phyloP scores from a whole-genome alignment of 1,140 invertebrate species.

The Cherax quadricarinatus region DNA sequence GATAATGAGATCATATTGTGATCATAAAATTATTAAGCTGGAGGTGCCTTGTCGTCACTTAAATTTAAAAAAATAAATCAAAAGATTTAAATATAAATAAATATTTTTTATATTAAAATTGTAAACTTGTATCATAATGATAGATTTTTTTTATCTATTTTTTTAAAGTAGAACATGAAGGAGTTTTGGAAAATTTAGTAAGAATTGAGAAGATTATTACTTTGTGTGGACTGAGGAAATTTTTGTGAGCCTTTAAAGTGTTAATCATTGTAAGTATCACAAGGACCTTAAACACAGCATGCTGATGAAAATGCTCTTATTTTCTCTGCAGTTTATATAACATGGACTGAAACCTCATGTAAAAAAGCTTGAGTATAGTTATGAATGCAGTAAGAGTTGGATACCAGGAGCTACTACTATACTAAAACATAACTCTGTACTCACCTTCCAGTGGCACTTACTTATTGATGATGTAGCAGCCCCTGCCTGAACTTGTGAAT shows the following conservation, averaged over 20 bases:
- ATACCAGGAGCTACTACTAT: background rate
- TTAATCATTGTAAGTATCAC: background rate
- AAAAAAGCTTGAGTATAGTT: background rate
- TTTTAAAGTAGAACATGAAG: background rate
- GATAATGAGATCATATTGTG: too few species aligned
- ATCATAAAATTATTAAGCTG: too few species aligned
- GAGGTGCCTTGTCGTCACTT: too few species aligned
- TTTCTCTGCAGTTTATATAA: background rate
- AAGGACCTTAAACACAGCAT: background rate
- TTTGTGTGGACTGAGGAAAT: too few species aligned
- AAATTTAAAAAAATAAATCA: too few species aligned
- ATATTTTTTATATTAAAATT: background rate
- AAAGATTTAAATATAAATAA: background rate
- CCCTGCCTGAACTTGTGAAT: background rate
- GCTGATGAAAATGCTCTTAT: too few species aligned
- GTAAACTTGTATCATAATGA: background rate
- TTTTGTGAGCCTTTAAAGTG: background rate
- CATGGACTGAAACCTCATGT: background rate
- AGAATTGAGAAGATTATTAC: background rate
- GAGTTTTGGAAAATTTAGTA: background rate
- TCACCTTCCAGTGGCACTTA: constrained; percentile 10
- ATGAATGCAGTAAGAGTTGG: background rate
- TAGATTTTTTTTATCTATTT: background rate
- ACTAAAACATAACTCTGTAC: background rate
- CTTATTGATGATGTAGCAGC: constrained; percentile 19